Conservation (phyloP, 2,888 invertebrate species). For the Desoria tigrina region DNA sequence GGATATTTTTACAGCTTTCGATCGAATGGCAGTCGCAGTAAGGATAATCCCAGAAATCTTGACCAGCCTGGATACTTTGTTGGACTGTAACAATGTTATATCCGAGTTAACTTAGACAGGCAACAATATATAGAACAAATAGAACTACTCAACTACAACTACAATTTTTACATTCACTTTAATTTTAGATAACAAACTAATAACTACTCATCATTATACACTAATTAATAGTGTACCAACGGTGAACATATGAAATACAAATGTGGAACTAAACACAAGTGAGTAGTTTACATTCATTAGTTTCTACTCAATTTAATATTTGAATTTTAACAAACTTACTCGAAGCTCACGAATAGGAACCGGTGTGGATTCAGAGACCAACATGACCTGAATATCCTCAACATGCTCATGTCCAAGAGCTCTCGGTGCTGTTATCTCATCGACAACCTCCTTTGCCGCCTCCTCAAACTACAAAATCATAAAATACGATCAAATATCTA, state of each 20-base stretch:
- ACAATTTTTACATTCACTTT: too few species aligned
- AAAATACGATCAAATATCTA: slow-evolving; percentile 1
- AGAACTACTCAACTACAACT: too few species aligned
- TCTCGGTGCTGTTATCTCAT: slow-evolving; percentile 91
- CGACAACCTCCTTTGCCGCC: slow-evolving; percentile 92
- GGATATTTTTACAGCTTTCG: slow-evolving; percentile 92
- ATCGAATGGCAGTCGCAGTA: slow-evolving; percentile 87
- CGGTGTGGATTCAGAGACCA: slow-evolving; percentile 81
- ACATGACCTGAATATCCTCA: slow-evolving; percentile 87
- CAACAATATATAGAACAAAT: too few species aligned
- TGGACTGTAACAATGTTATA: slow-evolving; percentile 67
- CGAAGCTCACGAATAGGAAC: slow-evolving; percentile 81
- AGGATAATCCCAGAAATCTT: slow-evolving; percentile 96
- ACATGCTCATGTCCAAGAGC: slow-evolving; percentile 86
- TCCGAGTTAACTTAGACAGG: not conserved
- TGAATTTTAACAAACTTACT: too few species aligned
- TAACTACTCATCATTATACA: too few species aligned
- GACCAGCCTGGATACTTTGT: slow-evolving; percentile 86
- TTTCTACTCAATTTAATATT: too few species aligned
- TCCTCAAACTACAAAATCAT: slow-evolving; percentile 73
- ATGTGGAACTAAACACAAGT: too few species aligned
- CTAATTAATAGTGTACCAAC: too few species aligned
- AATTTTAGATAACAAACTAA: too few species aligned
- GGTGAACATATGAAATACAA: too few species aligned
- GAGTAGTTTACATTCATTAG: too few species aligned